These are phyloP conservation scores for Anguilla marmorata DNA, from an alignment of 2,797 vertebrate genomes.

Conservation along the genomic window DNA sequence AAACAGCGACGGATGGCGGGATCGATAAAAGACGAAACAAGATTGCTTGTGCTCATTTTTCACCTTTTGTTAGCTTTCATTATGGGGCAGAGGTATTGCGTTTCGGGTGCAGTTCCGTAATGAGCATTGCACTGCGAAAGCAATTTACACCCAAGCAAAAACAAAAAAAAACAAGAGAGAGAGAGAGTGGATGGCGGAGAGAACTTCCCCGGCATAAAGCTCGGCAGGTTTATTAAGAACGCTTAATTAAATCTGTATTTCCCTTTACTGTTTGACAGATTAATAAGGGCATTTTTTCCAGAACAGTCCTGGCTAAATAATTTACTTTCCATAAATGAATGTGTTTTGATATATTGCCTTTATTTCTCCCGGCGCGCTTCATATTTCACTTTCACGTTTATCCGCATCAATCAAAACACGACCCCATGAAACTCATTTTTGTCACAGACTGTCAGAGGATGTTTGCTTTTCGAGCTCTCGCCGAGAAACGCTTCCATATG, in stretches of 20 bases:
- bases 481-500: background rate
- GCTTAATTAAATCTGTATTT: constrained; percentile 19
- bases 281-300: background rate
- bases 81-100: background rate
- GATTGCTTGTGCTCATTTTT: constrained; percentile 18
- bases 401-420: constrained; percentile 23
- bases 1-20: background rate
- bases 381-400: background rate
- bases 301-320: background rate
- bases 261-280: background rate
- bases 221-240: constrained; percentile 2
- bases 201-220: background rate
- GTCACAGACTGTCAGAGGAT: constrained; percentile 9
- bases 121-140: background rate
- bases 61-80: constrained; percentile 23
- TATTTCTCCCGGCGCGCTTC: constrained; percentile 6
- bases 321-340: constrained; percentile 27
- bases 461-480: background rate
- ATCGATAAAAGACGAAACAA: constrained; percentile 17
- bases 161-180: background rate
- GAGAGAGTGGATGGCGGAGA: background rate
- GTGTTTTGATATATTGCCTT: background rate
- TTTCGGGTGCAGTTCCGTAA: background rate
- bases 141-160: background rate
- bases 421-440: background rate